These are phyloP conservation scores for Ichneumoninae sp. DNA, from an alignment of 2,888 invertebrate species.

Conservation along the genomic window DNA sequence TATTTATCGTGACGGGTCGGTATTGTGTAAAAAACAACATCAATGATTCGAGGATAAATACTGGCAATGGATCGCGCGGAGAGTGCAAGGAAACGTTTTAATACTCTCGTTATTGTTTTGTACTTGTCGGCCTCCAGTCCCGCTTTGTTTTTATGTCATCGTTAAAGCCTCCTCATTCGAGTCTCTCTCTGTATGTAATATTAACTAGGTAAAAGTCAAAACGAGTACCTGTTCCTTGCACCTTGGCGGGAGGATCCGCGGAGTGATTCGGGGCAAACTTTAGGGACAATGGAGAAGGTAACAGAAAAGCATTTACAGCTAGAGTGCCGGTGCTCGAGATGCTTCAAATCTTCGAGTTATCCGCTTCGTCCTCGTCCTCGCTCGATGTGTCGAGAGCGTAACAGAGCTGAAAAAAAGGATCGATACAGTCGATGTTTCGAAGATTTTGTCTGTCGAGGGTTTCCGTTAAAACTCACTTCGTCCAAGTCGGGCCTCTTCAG, in stretches of 20 bases:
- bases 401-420: constrained; percentile 76
- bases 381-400: constrained; percentile 78
- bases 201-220: constrained; percentile 27
- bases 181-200: constrained; percentile 6
- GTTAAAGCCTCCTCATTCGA: background rate
- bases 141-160: background rate
- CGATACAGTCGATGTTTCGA: background rate
- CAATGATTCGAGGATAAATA: constrained; percentile 14
- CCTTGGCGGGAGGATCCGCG: background rate
- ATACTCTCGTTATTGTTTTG: constrained; percentile 46
- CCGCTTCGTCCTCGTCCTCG: constrained; percentile 74
- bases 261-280: constrained; percentile 7
- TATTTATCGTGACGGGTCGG: background rate
- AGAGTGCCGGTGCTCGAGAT: background rate
- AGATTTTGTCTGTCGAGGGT: background rate
- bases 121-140: constrained; percentile 46
- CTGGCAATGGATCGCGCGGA: constrained; percentile 19
- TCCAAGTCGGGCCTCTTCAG: constrained; percentile 80
- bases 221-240: constrained; percentile 19
- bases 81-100: constrained; percentile 29
- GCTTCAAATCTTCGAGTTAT: constrained; percentile 52
- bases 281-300: constrained; percentile 10
- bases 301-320: constrained; percentile 27
- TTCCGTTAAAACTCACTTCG: constrained; percentile 74
- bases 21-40: constrained; percentile 6